A percentile compares a stretch with the other conserved stretches of the same genome.
These are phyloP conservation scores for Pagrus major DNA, from an alignment of 2,113 vertebrate species.

Conservation along the genomic window DNA sequence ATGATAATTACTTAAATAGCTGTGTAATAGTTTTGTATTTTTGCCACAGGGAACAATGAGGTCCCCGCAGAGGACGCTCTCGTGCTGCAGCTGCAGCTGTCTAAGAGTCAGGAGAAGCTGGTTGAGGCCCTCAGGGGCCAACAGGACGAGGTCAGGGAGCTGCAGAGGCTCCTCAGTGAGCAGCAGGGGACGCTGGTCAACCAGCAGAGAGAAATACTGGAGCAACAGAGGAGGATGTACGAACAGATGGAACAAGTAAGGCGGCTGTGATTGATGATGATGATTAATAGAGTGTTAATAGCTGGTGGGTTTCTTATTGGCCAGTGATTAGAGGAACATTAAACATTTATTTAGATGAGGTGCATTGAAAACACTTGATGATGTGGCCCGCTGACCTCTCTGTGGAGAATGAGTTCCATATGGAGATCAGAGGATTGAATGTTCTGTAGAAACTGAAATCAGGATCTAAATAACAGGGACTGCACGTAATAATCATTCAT, in stretches of 20 bases:
- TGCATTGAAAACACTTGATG: conserved; percentile 16
- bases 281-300: not conserved
- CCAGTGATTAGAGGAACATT: not conserved
- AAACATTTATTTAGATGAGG: not conserved
- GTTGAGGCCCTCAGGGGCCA: conserved; percentile 87
- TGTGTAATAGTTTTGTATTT: not conserved
- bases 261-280: conserved; percentile 2
- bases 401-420: not conserved
- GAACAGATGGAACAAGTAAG: conserved; percentile 89
- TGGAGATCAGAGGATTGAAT: not conserved
- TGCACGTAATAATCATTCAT: not conserved
- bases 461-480: not conserved
- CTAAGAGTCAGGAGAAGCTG: conserved; percentile 89
- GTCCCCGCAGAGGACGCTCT: conserved; percentile 89
- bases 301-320: not conserved
- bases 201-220: conserved; percentile 89
- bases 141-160: conserved; percentile 84
- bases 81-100: conserved; percentile 88
- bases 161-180: conserved; percentile 86
- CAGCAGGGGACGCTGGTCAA: conserved; percentile 85
- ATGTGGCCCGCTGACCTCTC: not conserved
- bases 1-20: not conserved
- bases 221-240: conserved; percentile 88
- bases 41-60: conserved; percentile 85
- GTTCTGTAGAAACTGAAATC: not conserved